Percentiles rank a stretch among this genome's conserved stretches.
Evolutionary conservation across 2,888 invertebrate genomes (phyloP).

Genomic region (Lasius fuliginosus): DNA sequence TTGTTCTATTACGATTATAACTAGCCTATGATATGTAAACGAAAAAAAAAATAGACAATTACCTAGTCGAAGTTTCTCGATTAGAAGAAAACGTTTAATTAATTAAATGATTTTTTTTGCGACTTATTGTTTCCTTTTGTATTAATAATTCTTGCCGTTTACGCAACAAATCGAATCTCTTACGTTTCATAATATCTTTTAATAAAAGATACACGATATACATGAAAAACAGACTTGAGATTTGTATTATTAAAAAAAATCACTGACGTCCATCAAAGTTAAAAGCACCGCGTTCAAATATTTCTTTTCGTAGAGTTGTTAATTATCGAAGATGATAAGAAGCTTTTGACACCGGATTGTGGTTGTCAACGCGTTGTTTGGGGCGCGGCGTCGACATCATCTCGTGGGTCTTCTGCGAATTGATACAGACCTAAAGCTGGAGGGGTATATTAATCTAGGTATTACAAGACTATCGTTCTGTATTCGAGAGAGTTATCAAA

Average conservation of each 20-base stretch:
- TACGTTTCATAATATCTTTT: not conserved
- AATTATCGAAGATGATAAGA: slow-evolving; percentile 15
- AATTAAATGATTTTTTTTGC: not conserved
- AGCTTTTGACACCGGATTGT: slow-evolving; percentile 28
- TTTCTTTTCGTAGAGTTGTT: slow-evolving; percentile 11
- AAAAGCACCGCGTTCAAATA: not conserved
- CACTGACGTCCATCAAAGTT: not conserved
- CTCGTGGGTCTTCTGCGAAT: slow-evolving; percentile 78
- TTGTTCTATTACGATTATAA: not conserved
- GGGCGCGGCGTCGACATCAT: slow-evolving; percentile 2
- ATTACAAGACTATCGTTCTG: slow-evolving; percentile 75
- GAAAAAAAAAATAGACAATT: not conserved
- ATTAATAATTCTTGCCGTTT: not conserved
- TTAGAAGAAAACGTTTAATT: not conserved
- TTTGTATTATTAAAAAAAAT: slow-evolving; percentile 17
- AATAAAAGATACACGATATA: not conserved
- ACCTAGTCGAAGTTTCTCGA: not conserved
- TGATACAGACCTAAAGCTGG: slow-evolving; percentile 76
- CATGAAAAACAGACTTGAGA: not conserved
- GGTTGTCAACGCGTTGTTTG: slow-evolving; percentile 34
- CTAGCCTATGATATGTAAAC: not conserved
- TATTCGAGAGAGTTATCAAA: slow-evolving; percentile 67
- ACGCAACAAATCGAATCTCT: slow-evolving; percentile 5
- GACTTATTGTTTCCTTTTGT: not conserved
- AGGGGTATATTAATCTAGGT: slow-evolving; percentile 80